Evolutionary conservation across 2,797 vertebrate genomes (phyloP), one percentile per base, ranked within the genome.

Genomic region (Propithecus perrieri): DNA sequence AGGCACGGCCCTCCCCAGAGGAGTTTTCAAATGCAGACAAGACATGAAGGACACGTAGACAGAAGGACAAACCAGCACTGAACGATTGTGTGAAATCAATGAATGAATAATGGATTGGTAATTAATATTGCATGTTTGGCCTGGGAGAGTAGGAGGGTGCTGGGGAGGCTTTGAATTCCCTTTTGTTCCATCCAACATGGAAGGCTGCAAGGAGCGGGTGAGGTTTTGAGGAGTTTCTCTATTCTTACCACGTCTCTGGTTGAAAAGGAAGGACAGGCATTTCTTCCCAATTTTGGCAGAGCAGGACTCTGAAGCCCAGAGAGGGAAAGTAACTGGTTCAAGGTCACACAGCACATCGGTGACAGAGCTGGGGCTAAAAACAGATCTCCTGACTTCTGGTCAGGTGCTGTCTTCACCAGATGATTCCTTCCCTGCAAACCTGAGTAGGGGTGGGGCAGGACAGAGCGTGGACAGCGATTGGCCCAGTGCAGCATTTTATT

Each of bases 301-400:
- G 35, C n/a, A n/a, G 78, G 33, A 71, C 59, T 87, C 79, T 48
- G 79, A 61, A 72, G 46, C 83, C 61, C 95, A 94, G 93, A 96
- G 92, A 97, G 72, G 89, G 85, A 65, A 76, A 91, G 72, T 9
- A 91, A 84, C 38, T 86, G 1, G 1, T 43, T 85, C 95, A 86
- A 94, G 97, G 95, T 96, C 95, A 89, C 95, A 93, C 57, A 92
- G 93, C 20, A 0, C 57, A 26, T 48, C 18, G 0, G 13, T 59
- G 85, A 59, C 67, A 85, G 75, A 83, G 81, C 78, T 91, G 81
- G 38, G 33, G 50, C 83, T 92, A 50, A 92, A 95, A 95, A 84
- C 94, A 78, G 93, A 89, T 48, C 81, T 76, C 38, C 84, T 75
- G 92, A 79, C 81, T 94, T 83, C 79, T 46, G 63, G 87, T 85